Base-by-base conservation (phyloP, 2,888 invertebrate species). In the Lithophane ornitopus region DNA sequence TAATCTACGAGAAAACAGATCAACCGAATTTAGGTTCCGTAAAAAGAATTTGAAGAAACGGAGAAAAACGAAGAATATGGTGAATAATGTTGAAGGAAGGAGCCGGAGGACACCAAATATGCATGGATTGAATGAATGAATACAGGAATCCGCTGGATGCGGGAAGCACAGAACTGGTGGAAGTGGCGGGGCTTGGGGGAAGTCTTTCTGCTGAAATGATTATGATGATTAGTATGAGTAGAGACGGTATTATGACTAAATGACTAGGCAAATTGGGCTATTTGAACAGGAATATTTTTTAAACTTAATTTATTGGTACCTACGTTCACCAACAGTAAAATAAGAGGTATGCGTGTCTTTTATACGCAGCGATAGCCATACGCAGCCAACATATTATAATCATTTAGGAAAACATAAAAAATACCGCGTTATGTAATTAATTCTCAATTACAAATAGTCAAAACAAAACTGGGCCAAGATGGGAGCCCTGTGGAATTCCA, bases 391-490 rank as follows among this genome's bases (percentile, higher is more conserved):
- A 46, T n/a, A n/a, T n/a, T n/a, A n/a, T 46, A 49, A 28, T 46
- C 14, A 34, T 28, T 22, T 14, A 28, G 2, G 14, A 22, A 22
- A 39, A 41, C 22, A 28, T 39, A 19, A 12, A 11, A 26, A 26
- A 46, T 70, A 19, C 46, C n/a, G 14, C 4, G 16, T 16, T 12
- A n/a, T 49, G 26, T 16, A n/a, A 76, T 12, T 26, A n/a, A 61
- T 34, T 52, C 28, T 44, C 16, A 28, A 52, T 77, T 44, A 49
- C 2, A 34, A 34, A 76, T n/a, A 28, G n/a, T 44, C 46, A 59
- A 72, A 49, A 41, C 22, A 76, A 28, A 49, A 74, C 14, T 28
- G 28, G n/a, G 1, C n/a, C 9, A n/a, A 49, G 6, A 59, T 39
- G 9, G 46, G 22, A 58, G 28, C n/a, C 49, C 19, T 49, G 19